Evolutionary conservation across 2,797 vertebrate species (phyloP), one percentile per base, ranked within the genome.

Genomic region (Odontamblyopus lacepedii): DNA sequence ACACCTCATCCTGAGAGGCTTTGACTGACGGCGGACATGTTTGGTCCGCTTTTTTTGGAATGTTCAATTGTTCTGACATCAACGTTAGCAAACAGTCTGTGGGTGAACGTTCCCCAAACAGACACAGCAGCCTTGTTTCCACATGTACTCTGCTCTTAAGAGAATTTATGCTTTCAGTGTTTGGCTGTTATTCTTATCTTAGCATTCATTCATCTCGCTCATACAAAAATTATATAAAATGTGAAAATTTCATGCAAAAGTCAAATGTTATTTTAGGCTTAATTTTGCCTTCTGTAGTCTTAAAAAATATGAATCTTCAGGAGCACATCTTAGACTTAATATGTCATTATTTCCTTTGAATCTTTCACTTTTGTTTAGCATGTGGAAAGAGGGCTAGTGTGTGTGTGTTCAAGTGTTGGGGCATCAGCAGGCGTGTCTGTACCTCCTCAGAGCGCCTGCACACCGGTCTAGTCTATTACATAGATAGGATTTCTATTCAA

Each of bases 31-130:
- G 78, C 79, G 77, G 88, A 82, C 87, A 61, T 3, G 53, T 80
- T 84, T 73, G 82, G 86, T 83, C 87, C 84, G 74, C 82, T 85
- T 83, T 90, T 32, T 41, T 88, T 87, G 90, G 92, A 92, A 91
- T 92, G 89, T 92, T 91, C 90, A 87, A 88, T 92, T 83, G 70
- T 38, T 30, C 79, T 91, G 91, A 92, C 90, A 92, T 92, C 91
- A 91, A 85, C 87, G 19, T 76, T 69, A 81, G 78, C 86, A 85
- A 89, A 89, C 88, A 87, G 88, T 90, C 87, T 68, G 71, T 73
- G 71, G 78, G 68, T 70, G 4, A 6, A 41, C 44, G 2, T 75
- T 44, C 72, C 29, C 70, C 70, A 67, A 80, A 81, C 80, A 74
- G 63, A 86, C 75, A 79, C 71, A 65, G 73, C 63, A 51, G 44